A percentile compares a stretch with the other conserved stretches of the same genome.
Conservation (phyloP, 2,113 vertebrate species). For the Proterorhinus semilunaris region DNA sequence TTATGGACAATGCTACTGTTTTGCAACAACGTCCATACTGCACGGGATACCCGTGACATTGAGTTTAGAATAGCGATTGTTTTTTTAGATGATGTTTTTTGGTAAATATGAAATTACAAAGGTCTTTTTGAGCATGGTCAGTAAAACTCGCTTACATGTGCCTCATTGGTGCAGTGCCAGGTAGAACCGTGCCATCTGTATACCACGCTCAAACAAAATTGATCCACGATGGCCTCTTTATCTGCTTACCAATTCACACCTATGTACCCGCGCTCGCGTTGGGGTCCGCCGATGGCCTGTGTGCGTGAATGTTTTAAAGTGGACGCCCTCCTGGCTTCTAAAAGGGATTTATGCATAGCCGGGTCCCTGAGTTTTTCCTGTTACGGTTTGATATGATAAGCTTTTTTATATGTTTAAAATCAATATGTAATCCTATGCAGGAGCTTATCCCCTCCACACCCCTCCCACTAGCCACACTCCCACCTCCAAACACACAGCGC, state of each 20-base stretch:
- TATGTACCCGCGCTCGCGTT: constrained; percentile 40
- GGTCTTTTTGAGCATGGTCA: constrained; percentile 44
- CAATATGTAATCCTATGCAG: constrained; percentile 99
- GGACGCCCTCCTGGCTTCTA: constrained; percentile 85
- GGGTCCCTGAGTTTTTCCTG: constrained; percentile 89
- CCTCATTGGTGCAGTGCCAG: constrained; percentile 62
- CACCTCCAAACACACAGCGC: constrained; percentile 78
- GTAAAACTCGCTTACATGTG: constrained; percentile 37
- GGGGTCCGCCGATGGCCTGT: constrained; percentile 52
- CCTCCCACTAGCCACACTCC: constrained; percentile 44
- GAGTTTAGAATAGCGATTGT: neutral
- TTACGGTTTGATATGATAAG: constrained; percentile 99
- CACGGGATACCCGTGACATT: neutral
- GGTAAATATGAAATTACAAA: neutral
- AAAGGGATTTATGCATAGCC: constrained; percentile 96
- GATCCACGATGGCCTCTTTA: constrained; percentile 85
- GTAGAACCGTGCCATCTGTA: constrained; percentile 69
- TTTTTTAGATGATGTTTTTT: neutral
- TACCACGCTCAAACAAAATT: constrained; percentile 83
- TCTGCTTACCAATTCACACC: constrained; percentile 73
- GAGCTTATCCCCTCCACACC: constrained; percentile 93
- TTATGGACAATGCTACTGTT: too few species aligned
- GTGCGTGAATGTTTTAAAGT: constrained; percentile 81
- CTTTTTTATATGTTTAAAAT: constrained; percentile 99
- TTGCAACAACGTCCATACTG: too few species aligned